Evolutionary conservation across 2,888 invertebrate genomes (phyloP).

Genomic region (Taphrorychus bicolor): DNA sequence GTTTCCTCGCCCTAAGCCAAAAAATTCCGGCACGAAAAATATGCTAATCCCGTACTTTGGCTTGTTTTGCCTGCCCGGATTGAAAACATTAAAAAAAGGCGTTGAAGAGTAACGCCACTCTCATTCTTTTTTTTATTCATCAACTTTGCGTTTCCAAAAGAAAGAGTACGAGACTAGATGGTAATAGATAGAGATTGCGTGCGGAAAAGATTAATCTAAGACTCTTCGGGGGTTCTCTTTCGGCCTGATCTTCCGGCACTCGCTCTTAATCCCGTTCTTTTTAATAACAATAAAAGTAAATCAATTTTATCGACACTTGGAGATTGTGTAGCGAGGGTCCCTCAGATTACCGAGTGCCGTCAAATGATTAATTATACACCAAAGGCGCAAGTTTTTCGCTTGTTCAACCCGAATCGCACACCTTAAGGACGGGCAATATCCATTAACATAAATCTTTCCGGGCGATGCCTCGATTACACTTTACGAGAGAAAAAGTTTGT

Average conservation of each 20-base stretch:
- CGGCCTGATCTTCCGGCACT: neutral
- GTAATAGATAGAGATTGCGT: neutral
- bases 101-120: neutral
- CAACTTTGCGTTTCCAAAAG: no score
- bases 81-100: conserved; percentile 26
- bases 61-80: conserved; percentile 22
- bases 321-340: conserved; percentile 9
- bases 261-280: neutral
- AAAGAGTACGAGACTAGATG: neutral
- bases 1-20: conserved; percentile 9
- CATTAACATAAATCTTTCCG: conserved; percentile 25
- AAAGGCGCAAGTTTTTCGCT: conserved; percentile 16
- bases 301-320: conserved; percentile 26
- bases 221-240: neutral
- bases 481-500: neutral
- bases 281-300: conserved; percentile 16
- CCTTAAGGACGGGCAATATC: conserved; percentile 21
- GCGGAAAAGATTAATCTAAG: no score
- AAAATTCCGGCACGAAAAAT: conserved; percentile 30
- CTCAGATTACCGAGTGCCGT: neutral
- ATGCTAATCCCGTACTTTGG: conserved; percentile 30
- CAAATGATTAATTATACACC: conserved; percentile 25
- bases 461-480: conserved; percentile 7
- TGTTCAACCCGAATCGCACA: conserved; percentile 20
- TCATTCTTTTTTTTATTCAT: neutral